Evolutionary conservation across 2,113 vertebrate species (phyloP), one percentile per base, ranked within the genome.

Genomic region (Hylia prasina): DNA sequence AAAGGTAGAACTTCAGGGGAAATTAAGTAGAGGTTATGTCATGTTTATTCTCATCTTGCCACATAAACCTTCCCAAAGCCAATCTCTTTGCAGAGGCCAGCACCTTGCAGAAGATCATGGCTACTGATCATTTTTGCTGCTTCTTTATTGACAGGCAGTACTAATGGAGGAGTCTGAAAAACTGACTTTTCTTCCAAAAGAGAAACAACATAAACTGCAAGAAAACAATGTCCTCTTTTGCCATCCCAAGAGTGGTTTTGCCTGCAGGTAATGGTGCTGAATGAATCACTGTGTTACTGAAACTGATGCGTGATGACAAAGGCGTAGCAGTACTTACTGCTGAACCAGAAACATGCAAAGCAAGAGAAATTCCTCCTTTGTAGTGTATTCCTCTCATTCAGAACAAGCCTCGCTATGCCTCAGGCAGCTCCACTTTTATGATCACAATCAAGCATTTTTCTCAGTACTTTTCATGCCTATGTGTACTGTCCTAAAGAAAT

Each of bases 221-320:
- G 60, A n/a, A 93, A 95, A 81, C 47, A 58, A 70, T 53, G 64
- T 7, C 61, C 18, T 60, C 60, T 88, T 91, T 71, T 78, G 47
- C 56, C n/a, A 87, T 30, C 69, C 82, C 71, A 48, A 30, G 56
- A 94, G 65, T 44, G 45, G 28, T 53, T 93, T 90, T 93, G 93
- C 94, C 93, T 89, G 86, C 71, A 93, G 95, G 92, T 83, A 66
- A 69, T 15, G 48, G 28, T 50, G 76, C 58, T 70, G 47, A 86
- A 90, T 30, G 69, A 87, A 90, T 84, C 93, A 71, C 20, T 24
- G 28, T 75, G 48, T 66, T 63, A 35, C 42, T 83, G 85, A 90
- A 93, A 81, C 39, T 81, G 70, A 93, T 83, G 68, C 1, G 1
- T 20, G 77, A 68, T 54, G 89, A 95, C 85, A 96, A 80, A 88